These are phyloP conservation scores for Oryzias curvinotus DNA, from an alignment of 2,113 vertebrate genomes.

Conservation along the genomic window DNA sequence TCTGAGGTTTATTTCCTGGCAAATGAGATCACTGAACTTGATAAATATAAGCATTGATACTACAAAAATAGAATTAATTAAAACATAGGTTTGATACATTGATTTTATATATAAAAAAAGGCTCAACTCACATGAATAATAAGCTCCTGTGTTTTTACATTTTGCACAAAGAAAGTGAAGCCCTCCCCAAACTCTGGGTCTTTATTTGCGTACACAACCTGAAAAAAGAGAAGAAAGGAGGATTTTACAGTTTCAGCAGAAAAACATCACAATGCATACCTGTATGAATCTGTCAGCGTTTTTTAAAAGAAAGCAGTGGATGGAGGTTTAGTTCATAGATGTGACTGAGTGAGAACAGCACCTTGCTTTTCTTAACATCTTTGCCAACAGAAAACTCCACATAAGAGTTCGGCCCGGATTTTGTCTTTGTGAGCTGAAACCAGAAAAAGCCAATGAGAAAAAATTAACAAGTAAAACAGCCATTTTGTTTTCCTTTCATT, in stretches of 20 bases:
- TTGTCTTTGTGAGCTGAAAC: constrained; percentile 76
- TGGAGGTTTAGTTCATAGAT: not conserved
- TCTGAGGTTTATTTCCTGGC: too few species aligned
- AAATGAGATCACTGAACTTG: too few species aligned
- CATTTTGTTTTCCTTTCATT: too few species aligned
- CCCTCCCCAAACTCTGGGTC: constrained; percentile 90
- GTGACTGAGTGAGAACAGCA: constrained; percentile 40
- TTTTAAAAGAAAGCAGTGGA: not conserved
- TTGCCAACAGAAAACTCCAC: constrained; percentile 84
- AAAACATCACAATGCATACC: not conserved
- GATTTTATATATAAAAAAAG: too few species aligned
- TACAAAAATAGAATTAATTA: too few species aligned
- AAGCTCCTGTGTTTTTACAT: constrained; percentile 81
- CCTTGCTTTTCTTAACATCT: constrained; percentile 89
- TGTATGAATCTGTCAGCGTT: too few species aligned
- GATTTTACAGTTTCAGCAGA: not conserved
- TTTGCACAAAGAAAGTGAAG: constrained; percentile 92
- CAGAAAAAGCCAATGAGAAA: constrained; percentile 10
- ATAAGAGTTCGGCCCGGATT: constrained; percentile 80
- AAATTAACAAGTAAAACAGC: not conserved
- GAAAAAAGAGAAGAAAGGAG: constrained; percentile 10
- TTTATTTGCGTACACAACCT: constrained; percentile 84
- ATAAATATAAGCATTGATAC: too few species aligned
- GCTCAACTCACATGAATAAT: constrained; percentile 80
- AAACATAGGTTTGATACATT: too few species aligned